phyloP scores from a whole-genome alignment of 2,797 vertebrate species.

The Sciurus vulgaris region DNA sequence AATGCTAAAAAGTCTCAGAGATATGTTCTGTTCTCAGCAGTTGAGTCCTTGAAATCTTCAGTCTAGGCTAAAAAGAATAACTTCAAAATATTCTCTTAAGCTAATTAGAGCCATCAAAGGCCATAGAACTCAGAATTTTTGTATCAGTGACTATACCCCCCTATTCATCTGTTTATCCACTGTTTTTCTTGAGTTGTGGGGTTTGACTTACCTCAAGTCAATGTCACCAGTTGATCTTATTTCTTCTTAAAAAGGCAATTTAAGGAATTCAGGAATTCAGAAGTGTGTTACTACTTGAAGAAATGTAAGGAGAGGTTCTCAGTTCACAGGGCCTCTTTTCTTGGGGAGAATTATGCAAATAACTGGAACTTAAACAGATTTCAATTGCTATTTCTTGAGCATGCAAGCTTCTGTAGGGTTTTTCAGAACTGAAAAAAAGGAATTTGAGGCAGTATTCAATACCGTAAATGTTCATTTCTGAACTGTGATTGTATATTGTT shows the following conservation, averaged over 20 bases:
- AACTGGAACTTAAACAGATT: constrained; percentile 28
- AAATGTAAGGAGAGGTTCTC: background rate
- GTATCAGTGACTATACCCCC: background rate
- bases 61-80: background rate
- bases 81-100: background rate
- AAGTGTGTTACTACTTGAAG: background rate
- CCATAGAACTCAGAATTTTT: constrained; percentile 26
- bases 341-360: constrained; percentile 57
- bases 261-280: background rate
- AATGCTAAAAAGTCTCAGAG: background rate
- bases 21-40: background rate
- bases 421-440: constrained; percentile 28
- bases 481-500: constrained; percentile 76
- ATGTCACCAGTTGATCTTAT: background rate
- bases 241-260: background rate
- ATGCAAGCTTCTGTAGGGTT: constrained; percentile 10
- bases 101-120: background rate
- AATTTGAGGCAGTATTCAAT: constrained; percentile 58
- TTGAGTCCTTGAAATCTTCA: background rate
- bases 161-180: background rate
- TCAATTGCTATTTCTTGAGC: constrained; percentile 49
- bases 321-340: background rate
- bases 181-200: background rate
- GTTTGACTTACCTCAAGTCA: background rate
- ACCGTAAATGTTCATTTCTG: constrained; percentile 66